Base-by-base conservation (phyloP, 1,140 invertebrate genomes). In the Neocloeon triangulifer region DNA sequence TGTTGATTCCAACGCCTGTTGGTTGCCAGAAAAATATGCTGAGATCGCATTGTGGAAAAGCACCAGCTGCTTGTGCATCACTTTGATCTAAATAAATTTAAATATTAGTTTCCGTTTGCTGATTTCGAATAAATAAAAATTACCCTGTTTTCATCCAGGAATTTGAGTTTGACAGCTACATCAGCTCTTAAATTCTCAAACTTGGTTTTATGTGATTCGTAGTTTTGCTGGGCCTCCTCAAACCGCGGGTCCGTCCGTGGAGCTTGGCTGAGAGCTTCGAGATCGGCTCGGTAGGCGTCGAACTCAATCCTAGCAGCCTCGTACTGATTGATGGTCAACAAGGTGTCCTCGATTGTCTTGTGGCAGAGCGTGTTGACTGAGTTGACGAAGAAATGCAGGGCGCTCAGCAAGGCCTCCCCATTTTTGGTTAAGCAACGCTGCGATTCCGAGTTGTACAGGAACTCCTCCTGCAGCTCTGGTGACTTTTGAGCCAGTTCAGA, bases 31-130 rank as follows among this genome's bases (percentile, higher is more conserved):
- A 56, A 94, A 95, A 56, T 95, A 96, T 2, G 88, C 85, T 22
- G 86, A 85, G 12, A 94, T 71, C 5, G 89, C 91, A 58, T 94
- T 94, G 54, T 96, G 86, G 53, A 95, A 86, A 39, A 96, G 53
- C 21, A 95, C 56, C 28, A 96, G 55, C 52, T 96, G 91, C 51
- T 94, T 95, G 52, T 94, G 88, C 88, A 96, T 95, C 37, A 94
- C 88, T 61, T 94, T 94, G 36, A 92, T 77, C 84, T 91, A 43
- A 41, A n/a, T n/a, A n/a, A n/a, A n/a, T n/a, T n/a, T n/a, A 26
- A n/a, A 26, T 8, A 32, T 12, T 5, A 12, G 21, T 25, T 4
- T 15, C 9, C 16, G 10, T 16, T 19, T 13, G 7, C 28, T 32
- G 1, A 7, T 9, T 33, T 33, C n/a, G 8, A 29, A n/a, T 14